Conservation (phyloP, 2,113 vertebrate genomes). For the Terrapene triunguis region DNA sequence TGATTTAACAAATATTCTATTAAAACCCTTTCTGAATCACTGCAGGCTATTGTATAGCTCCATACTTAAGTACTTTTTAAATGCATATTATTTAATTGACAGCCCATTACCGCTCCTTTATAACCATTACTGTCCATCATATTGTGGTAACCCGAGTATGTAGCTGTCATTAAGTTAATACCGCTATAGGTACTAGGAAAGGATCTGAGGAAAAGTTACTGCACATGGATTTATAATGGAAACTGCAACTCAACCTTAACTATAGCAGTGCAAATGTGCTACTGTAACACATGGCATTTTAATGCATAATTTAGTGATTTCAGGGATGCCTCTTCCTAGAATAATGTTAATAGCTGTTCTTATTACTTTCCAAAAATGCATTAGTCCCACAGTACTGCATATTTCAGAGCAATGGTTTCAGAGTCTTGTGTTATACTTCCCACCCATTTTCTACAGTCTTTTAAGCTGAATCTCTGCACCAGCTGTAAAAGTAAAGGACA, state of each 20-base stretch:
- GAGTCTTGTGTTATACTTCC: constrained; percentile 2
- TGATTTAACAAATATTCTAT: constrained; percentile 46
- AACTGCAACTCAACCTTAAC: constrained; percentile 47
- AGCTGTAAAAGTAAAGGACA: constrained; percentile 66
- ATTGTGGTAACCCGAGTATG: constrained; percentile 32
- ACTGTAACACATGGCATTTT: constrained; percentile 40
- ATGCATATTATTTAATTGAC: constrained; percentile 64
- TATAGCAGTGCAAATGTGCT: not conserved
- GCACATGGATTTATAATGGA: not conserved
- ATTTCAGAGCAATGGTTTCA: constrained; percentile 27
- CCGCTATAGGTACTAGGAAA: not conserved
- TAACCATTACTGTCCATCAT: constrained; percentile 31
- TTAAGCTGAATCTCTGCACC: constrained; percentile 12
- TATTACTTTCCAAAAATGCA: not conserved
- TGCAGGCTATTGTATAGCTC: constrained; percentile 47
- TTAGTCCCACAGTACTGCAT: constrained; percentile 1
- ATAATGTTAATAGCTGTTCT: constrained; percentile 26
- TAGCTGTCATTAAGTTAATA: constrained; percentile 23
- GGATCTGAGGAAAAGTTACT: not conserved
- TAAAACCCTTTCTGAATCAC: constrained; percentile 45
- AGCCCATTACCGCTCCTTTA: constrained; percentile 45
- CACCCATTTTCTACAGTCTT: constrained; percentile 34
- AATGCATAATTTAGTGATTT: constrained; percentile 40
- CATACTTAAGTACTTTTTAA: constrained; percentile 58
- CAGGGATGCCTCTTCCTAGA: not conserved